Evolutionary conservation across 2,113 vertebrate species (phyloP).

Genomic region (Delphinus delphis): DNA sequence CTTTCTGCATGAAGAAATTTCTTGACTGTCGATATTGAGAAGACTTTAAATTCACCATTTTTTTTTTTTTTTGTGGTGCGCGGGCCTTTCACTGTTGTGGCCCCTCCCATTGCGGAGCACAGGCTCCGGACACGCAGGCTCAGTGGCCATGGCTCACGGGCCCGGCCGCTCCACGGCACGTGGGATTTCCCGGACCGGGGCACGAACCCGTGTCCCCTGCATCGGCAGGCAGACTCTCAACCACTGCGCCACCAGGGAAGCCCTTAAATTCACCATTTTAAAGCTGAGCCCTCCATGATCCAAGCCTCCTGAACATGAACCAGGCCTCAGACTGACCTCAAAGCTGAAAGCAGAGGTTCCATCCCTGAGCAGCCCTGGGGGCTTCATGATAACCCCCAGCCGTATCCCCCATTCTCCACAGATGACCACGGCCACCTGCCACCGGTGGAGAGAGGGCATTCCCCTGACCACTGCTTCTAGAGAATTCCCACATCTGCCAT

Average conservation of each 20-base stretch:
- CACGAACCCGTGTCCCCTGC: too few species aligned
- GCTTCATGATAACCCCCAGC: rapidly evolving
- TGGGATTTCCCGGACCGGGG: too few species aligned
- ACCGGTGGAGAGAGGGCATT: too few species aligned
- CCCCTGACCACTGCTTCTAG: not conserved
- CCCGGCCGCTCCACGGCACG: too few species aligned
- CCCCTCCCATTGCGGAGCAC: too few species aligned
- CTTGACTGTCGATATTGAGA: not conserved
- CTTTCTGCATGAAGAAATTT: not conserved
- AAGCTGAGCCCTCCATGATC: not conserved
- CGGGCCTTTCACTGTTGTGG: too few species aligned
- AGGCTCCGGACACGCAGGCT: too few species aligned
- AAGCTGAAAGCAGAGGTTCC: not conserved
- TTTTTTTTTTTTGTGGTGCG: too few species aligned
- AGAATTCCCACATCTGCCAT: not conserved
- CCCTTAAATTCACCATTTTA: not conserved
- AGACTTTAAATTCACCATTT: not conserved
- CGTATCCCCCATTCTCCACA: not conserved
- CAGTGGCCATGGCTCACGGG: too few species aligned
- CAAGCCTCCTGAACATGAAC: not conserved
- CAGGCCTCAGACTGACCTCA: rapidly evolving
- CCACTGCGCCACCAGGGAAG: too few species aligned
- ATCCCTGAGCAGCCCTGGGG: rapidly evolving
- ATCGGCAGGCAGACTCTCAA: too few species aligned
- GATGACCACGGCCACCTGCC: not conserved